phyloP scores from a whole-genome alignment of 2,113 vertebrate genomes.

The Ctenodactylus gundi region DNA sequence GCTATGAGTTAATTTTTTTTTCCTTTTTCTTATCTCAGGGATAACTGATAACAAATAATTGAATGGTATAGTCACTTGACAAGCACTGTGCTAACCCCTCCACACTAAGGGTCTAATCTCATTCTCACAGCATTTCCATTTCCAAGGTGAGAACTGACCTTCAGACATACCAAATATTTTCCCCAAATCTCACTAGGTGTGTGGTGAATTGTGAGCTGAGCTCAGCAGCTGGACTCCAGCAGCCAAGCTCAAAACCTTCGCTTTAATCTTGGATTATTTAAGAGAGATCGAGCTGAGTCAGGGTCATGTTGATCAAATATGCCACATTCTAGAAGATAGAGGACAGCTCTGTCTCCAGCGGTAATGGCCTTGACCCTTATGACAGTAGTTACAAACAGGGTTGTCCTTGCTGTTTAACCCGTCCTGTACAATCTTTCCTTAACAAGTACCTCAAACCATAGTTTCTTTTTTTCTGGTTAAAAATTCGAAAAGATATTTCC shows the following conservation, averaged over 20 bases:
- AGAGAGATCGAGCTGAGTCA: rapidly evolving
- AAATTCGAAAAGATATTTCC: conserved; percentile 30
- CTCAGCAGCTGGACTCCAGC: background rate
- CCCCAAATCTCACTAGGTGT: background rate
- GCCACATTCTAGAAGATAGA: background rate
- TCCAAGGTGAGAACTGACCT: background rate
- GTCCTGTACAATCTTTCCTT: background rate
- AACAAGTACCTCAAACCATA: background rate
- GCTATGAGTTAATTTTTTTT: background rate
- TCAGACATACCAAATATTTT: background rate
- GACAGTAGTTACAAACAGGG: background rate
- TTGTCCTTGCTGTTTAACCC: background rate
- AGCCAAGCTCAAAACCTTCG: background rate
- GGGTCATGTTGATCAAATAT: background rate
- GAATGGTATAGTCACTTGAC: background rate
- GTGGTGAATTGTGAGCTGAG: background rate
- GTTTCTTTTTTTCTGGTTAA: background rate
- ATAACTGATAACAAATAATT: background rate
- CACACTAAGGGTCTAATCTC: background rate
- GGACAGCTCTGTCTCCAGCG: background rate
- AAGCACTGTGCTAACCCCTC: background rate
- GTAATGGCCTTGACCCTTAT: background rate
- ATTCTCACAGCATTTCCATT: background rate
- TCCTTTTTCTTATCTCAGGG: background rate
- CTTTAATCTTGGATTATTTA: background rate